Percentiles rank a stretch among this genome's conserved stretches.
phyloP scores from a whole-genome alignment of 1,140 invertebrate genomes.

The Mercenaria mercenaria region DNA sequence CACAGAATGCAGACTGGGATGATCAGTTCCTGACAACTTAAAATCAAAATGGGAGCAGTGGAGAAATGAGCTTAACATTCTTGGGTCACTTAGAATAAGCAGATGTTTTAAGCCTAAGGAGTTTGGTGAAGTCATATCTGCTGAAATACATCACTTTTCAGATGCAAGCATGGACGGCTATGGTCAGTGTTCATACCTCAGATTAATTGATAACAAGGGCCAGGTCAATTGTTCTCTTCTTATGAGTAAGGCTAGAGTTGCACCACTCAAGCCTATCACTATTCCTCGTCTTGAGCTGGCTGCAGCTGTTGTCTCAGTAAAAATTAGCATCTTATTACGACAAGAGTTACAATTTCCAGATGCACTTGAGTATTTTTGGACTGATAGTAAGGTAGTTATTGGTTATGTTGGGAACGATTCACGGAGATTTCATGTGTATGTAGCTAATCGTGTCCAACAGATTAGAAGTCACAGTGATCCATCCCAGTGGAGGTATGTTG shows the following conservation, averaged over 20 bases:
- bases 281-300: constrained; percentile 64
- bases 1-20: constrained; percentile 62
- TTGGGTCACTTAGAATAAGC: constrained; percentile 31
- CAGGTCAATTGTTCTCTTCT: constrained; percentile 66
- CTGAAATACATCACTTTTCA: constrained; percentile 72
- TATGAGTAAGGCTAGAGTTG: constrained; percentile 69
- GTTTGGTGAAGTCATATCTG: constrained; percentile 52
- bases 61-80: constrained; percentile 55
- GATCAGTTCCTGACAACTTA: constrained; percentile 47
- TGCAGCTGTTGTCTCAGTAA: constrained; percentile 57
- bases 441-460: constrained; percentile 54
- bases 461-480: neutral
- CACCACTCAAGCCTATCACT: constrained; percentile 58
- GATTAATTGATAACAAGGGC: constrained; percentile 26
- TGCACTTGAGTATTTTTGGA: constrained; percentile 27
- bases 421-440: constrained; percentile 60
- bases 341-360: constrained; percentile 35
- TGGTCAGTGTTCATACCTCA: constrained; percentile 72
- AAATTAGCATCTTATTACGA: constrained; percentile 16
- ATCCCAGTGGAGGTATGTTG: constrained; percentile 47
- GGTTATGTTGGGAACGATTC: constrained; percentile 65
- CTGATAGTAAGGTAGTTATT: constrained; percentile 60
- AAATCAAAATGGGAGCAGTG: constrained; percentile 51
- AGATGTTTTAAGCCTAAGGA: constrained; percentile 62
- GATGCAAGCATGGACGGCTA: constrained; percentile 72